Evolutionary conservation across 2,888 invertebrate species (phyloP).

Genomic region (Protonemura montana): DNA sequence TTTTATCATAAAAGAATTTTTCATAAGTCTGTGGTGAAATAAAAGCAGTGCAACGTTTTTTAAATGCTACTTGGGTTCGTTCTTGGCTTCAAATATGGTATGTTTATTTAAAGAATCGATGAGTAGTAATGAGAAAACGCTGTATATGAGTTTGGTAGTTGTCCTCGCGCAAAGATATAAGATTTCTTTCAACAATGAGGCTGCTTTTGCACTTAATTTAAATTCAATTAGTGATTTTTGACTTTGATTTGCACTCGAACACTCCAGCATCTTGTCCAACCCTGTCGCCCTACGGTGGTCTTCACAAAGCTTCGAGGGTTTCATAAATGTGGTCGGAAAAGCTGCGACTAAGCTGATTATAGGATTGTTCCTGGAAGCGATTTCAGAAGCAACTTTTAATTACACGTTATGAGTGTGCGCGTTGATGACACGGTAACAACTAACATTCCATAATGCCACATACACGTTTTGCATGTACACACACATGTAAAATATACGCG

Average conservation of each 20-base stretch:
- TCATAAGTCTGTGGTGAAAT: not conserved
- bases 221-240: not conserved
- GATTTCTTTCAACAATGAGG: not conserved
- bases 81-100: not conserved
- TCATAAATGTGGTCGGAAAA: slow-evolving; percentile 28
- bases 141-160: not conserved
- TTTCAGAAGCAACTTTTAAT: slow-evolving; percentile 30
- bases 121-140: not conserved
- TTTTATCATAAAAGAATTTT: not conserved
- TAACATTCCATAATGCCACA: not conserved
- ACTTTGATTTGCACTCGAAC: not conserved
- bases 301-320: slow-evolving; percentile 18
- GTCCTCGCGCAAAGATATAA: not conserved
- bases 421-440: slow-evolving; percentile 9
- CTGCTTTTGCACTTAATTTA: not conserved
- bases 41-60: not conserved
- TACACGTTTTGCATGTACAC: not conserved
- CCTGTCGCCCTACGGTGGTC: not conserved
- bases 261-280: not conserved
- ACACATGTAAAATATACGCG: not conserved
- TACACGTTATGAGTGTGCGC: slow-evolving; percentile 17
- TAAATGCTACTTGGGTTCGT: not conserved
- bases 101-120: not conserved
- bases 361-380: slow-evolving; percentile 33
- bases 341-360: slow-evolving; percentile 38